Evolutionary conservation across 1,140 invertebrate genomes (phyloP), one percentile per base, ranked within the genome.

Genomic region (Cyrtorhinus lividipennis): DNA sequence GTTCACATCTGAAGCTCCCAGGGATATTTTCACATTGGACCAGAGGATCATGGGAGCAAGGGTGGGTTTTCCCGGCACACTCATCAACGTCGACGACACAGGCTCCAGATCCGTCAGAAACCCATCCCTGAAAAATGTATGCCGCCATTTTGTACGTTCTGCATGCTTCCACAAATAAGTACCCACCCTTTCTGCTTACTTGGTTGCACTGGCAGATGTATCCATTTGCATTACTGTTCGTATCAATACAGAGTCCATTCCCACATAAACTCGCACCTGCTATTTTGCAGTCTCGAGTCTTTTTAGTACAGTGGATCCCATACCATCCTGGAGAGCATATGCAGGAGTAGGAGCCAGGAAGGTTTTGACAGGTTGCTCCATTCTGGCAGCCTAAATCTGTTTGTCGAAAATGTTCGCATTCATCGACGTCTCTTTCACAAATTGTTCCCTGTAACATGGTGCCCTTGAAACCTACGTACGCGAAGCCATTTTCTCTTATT

Each of bases 331-430:
- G 44, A 53, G 78, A 68, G 73, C 92, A 95, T 5, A 76, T 66
- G 72, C 93, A 96, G 82, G 81, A 79, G 72, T 87, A 95, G n/a
- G 80, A 77, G 56, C 92, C 92, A 26, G 77, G 78, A 48, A 75
- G 80, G 73, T 97, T 95, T 3, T 83, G 73, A 70, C 92, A 96
- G 3, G 83, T 88, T 0, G 86, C 92, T 18, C 87, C 88, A 73
- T 96, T 95, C 76, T 96, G 92, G 74, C 94, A 97, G 2, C 92
- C 93, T n/a, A 92, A 75, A 70, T 90, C 88, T 0, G 91, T 94
- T 18, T 90, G 89, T 2, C 77, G 74, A 70, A 84, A 90, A 64
- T 78, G 77, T 0, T 76, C 72, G 71, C 93, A 97, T 77, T 97
- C 94, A 71, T 98, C 88, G 0, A 95, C 78, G 73, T 96, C 93